These are phyloP conservation scores for Coregonus sp. DNA, from an alignment of 2,797 vertebrate species.

Conservation along the genomic window DNA sequence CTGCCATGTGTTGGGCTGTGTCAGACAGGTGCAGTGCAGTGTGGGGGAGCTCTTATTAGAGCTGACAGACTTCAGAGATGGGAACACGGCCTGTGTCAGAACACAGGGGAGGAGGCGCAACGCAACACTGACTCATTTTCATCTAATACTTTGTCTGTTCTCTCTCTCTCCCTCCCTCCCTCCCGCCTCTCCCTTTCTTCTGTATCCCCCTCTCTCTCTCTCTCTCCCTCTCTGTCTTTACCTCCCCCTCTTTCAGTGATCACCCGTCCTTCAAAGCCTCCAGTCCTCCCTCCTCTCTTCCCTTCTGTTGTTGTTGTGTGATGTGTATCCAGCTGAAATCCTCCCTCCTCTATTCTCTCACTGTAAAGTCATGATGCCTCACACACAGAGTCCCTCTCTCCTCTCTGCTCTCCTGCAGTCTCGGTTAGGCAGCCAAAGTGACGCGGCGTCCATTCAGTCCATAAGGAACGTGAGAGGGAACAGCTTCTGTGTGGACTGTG, in stretches of 20 bases:
- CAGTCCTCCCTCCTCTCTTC: not conserved
- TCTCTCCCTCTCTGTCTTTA: not conserved
- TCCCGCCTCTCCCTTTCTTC: not conserved
- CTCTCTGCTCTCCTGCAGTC: constrained; percentile 76
- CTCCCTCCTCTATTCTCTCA: constrained; percentile 42
- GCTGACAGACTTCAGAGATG: constrained; percentile 73
- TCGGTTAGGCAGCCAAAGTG: constrained; percentile 92
- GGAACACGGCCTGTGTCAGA: constrained; percentile 73
- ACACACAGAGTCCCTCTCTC: constrained; percentile 37
- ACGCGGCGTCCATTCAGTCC: constrained; percentile 91
- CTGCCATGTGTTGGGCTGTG: constrained; percentile 64
- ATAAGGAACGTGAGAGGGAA: constrained; percentile 92
- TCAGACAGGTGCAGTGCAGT: constrained; percentile 74
- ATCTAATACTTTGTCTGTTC: constrained; percentile 61
- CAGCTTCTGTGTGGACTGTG: constrained; percentile 97
- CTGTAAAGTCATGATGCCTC: not conserved
- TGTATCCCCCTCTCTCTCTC: not conserved
- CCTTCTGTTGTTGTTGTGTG: not conserved
- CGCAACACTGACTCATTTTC: constrained; percentile 68
- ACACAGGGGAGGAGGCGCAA: constrained; percentile 54
- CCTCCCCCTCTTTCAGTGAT: not conserved
- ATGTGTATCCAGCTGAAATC: constrained; percentile 51
- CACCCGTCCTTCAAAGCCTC: not conserved
- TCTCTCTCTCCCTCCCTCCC: constrained; percentile 2
- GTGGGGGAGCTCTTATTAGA: constrained; percentile 77